A percentile compares a stretch with the other conserved stretches of the same genome.
These are phyloP conservation scores for Smithornis capensis DNA, from an alignment of 2,113 vertebrate genomes.

Conservation along the genomic window DNA sequence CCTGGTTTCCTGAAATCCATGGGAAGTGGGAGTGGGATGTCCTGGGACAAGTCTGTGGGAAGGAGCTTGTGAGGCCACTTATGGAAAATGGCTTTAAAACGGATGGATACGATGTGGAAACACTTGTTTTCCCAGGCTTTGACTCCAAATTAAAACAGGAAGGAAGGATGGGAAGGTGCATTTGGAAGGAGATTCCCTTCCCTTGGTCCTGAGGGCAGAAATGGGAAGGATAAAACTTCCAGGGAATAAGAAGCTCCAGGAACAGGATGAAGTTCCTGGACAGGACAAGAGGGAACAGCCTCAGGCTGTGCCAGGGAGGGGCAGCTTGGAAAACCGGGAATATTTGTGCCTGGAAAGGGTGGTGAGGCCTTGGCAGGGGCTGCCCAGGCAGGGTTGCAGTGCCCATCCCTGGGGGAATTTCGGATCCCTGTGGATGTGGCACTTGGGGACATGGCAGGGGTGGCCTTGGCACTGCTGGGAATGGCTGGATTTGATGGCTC, in stretches of 20 bases:
- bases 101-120: not conserved
- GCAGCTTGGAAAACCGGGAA: too few relatives aligned
- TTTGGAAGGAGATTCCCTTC: not conserved
- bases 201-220: not conserved
- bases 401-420: too few relatives aligned
- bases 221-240: not conserved
- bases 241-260: not conserved
- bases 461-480: too few relatives aligned
- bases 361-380: not conserved
- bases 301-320: not conserved
- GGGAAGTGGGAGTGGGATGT: not conserved
- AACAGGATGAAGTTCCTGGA: not conserved
- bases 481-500: too few relatives aligned
- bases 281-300: not conserved
- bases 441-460: too few relatives aligned
- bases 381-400: not conserved
- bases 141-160: not conserved
- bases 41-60: not conserved
- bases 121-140: not conserved
- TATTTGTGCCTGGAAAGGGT: not conserved
- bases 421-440: too few relatives aligned
- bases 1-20: not conserved
- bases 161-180: not conserved
- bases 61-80: rapidly evolving
- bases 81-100: not conserved